phyloP scores from a whole-genome alignment of 2,113 vertebrate genomes.

The Scortum barcoo region DNA sequence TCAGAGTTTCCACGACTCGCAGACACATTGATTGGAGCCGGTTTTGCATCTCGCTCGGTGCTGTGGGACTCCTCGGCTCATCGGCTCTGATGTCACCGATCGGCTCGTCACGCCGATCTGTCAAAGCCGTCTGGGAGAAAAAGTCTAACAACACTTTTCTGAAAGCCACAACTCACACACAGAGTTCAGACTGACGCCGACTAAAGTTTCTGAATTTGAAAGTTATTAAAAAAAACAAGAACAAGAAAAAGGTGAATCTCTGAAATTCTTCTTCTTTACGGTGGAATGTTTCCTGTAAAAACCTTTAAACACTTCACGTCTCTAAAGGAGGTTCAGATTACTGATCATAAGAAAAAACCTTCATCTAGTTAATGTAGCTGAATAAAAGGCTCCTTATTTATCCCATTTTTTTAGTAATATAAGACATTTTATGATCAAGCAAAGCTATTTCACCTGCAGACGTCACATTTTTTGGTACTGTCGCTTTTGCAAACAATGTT shows the following conservation, averaged over 20 bases:
- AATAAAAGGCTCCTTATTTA: no score
- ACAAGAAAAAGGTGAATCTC: neutral
- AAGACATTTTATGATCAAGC: no score
- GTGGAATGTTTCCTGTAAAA: neutral
- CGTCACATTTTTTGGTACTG: no score
- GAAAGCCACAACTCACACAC: neutral
- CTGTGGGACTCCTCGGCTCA: neutral
- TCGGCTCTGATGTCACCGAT: slow-evolving; percentile 9
- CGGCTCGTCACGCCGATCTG: neutral
- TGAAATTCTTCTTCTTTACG: neutral
- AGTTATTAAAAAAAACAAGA: neutral
- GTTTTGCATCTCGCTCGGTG: slow-evolving; percentile 5
- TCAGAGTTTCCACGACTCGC: slow-evolving; percentile 10
- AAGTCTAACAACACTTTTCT: neutral
- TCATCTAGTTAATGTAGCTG: no score
- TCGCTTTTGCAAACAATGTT: no score
- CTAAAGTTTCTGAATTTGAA: neutral
- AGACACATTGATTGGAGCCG: slow-evolving; percentile 5
- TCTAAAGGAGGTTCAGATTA: no score
- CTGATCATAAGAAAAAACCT: no score
- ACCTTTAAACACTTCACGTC: no score
- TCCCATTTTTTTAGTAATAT: no score
- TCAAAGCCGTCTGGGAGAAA: neutral
- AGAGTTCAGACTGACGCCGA: neutral
- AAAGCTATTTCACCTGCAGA: no score